These are phyloP conservation scores for Seriola aureovittata DNA, from an alignment of 2,113 vertebrate species.

Conservation along the genomic window DNA sequence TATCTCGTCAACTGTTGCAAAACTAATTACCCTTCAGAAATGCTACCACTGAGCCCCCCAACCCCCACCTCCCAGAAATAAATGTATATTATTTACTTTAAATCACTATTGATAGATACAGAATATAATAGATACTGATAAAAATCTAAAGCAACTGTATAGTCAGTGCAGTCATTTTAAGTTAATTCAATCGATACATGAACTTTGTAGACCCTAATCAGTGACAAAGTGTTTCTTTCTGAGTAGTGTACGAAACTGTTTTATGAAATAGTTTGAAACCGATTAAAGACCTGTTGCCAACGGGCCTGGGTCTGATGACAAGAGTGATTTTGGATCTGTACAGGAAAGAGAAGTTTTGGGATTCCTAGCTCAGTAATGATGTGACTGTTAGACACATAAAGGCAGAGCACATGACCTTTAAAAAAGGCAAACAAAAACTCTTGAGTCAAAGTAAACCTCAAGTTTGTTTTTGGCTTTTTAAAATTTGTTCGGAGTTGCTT, in stretches of 20 bases:
- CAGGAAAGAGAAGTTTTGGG: neutral
- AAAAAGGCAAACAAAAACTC: neutral
- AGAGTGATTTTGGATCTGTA: neutral
- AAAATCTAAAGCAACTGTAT: conserved; percentile 15
- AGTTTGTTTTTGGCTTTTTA: neutral
- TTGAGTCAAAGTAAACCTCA: neutral
- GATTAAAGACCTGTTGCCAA: conserved; percentile 1
- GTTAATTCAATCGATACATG: neutral
- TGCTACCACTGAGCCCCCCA: conserved; percentile 72
- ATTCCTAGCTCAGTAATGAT: conserved; percentile 8
- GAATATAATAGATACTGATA: conserved; percentile 13
- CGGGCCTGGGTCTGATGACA: neutral
- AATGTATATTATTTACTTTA: conserved; percentile 28
- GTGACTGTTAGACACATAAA: conserved; percentile 64
- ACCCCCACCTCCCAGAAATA: neutral
- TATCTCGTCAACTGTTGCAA: conserved; percentile 61
- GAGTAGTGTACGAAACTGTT: conserved; percentile 13
- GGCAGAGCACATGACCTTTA: conserved; percentile 36
- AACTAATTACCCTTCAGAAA: conserved; percentile 58
- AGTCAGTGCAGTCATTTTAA: conserved; percentile 23
- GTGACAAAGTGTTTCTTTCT: conserved; percentile 8
- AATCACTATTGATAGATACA: conserved; percentile 28
- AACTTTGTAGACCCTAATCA: conserved; percentile 20
- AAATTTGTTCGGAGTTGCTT: neutral
- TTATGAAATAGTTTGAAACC: conserved; percentile 12